Evolutionary conservation across 1,140 invertebrate species (phyloP), one percentile per base, ranked within the genome.

Genomic region (Papilio xuthus): DNA sequence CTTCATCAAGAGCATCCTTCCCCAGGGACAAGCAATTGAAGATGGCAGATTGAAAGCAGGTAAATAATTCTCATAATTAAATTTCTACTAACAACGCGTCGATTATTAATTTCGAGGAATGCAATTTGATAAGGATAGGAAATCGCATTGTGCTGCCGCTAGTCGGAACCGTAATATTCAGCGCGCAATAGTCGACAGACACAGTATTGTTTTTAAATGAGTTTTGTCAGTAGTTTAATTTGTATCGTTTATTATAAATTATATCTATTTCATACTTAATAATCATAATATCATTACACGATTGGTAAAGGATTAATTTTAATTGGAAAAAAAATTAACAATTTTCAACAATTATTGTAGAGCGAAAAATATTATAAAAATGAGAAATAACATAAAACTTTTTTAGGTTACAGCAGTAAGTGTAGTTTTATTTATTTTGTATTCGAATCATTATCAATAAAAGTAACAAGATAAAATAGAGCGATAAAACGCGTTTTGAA

Each of bases 1-100:
- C 86, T 98, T 98, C 91, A 97, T 99, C 37, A 98, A 98, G 92
- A 97, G 97, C 76, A 97, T 99, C 79, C 96, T 98, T 86, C 96
- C 97, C 13, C 95, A 96, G 86, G 98, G 98, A 23, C 97, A 98
- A 90, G 97, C 98, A 77, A 96, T 97, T 60, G 97, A 98, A 88
- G 96, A 97, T 94, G 97, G 97, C 63, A 95, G 95, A 92, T 94
- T 99, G 78, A 96, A 96, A 94, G 97, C 97, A 83, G 90, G 92
- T 93, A 85, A 44, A 80, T 44, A 75, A 42, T 70, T 42, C 78
- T 53, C 76, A 23, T 77, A 44, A 69, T 42, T 80, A 53, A n/a
- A 28, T 73, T 77, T 79, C 53, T 63, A 60, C 73, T 69, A 75
- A 4, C n/a, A 70, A 63, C 20, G 15, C 20, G 53, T 78, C 18